Conservation (phyloP, 2,888 invertebrate genomes). For the Mylabris sibirica region DNA sequence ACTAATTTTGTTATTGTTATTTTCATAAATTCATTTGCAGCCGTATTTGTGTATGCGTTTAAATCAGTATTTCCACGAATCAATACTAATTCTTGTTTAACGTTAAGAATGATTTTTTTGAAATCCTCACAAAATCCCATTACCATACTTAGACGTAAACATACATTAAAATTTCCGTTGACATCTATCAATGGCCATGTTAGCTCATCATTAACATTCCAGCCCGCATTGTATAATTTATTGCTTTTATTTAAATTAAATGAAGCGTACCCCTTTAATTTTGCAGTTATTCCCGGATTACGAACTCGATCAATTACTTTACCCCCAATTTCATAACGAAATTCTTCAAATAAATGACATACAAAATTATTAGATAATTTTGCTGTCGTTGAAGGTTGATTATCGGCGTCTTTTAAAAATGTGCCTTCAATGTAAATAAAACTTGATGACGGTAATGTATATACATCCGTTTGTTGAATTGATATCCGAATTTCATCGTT, state of each 20-base stretch:
- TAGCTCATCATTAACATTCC: constrained; percentile 16
- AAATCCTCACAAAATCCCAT: constrained; percentile 54
- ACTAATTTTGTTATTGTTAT: constrained; percentile 24
- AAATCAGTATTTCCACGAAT: constrained; percentile 29
- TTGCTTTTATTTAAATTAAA: constrained; percentile 42
- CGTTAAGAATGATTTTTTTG: constrained; percentile 32
- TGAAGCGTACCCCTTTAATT: constrained; percentile 53
- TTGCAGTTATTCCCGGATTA: neutral
- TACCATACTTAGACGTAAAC: constrained; percentile 26
- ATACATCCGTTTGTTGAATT: constrained; percentile 47
- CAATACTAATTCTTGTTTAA: constrained; percentile 35
- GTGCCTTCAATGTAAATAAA: constrained; percentile 37
- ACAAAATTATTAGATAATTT: neutral
- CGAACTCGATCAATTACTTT: constrained; percentile 8
- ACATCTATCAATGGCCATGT: constrained; percentile 14
- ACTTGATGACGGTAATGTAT: constrained; percentile 47
- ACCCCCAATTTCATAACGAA: constrained; percentile 4
- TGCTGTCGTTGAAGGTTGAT: neutral
- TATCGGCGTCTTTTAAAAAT: constrained; percentile 21
- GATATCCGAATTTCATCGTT: constrained; percentile 52
- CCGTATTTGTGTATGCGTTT: constrained; percentile 27
- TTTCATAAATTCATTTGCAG: constrained; percentile 15
- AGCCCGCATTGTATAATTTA: constrained; percentile 25
- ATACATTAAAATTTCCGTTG: constrained; percentile 26
- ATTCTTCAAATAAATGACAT: neutral